Base-by-base conservation (phyloP, 2,888 invertebrate species). In the Perizoma affinitatum region DNA sequence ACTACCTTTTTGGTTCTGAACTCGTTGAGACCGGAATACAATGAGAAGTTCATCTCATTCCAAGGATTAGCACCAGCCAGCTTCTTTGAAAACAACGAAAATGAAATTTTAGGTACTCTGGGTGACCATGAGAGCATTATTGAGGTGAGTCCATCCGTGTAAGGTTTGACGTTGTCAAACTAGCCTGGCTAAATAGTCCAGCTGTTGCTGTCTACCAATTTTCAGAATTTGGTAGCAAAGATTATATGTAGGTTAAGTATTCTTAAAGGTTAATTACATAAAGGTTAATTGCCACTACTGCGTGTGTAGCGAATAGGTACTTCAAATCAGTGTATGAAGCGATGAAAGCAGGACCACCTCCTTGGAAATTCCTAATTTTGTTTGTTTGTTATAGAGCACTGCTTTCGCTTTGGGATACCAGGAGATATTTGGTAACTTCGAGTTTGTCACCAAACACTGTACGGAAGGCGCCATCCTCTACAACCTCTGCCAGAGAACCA, bases 31-130 rank as follows among this genome's bases (percentile, higher is more conserved):
- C 88, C 87, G 0, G 82, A 85, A 36, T 90, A 86, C 61, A 86
- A 83, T 63, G 72, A 78, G 4, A 86, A 82, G 66, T 73, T 87
- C 60, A 72, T 79, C 0, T 81, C 85, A 0, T 87, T 88, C 80
- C 87, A 90, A 69, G 90, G 83, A 0, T 66, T 90, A 41, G 88
- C 89, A 5, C 89, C 90, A 0, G 88, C 86, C 41, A 75, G 84
- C 0, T 87, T 71, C 71, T 80, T 87, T 51, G 67, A 67, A 0
- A 51, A 87, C 57, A 84, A 80, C 51, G 66, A 79, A 5, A 69
- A 78, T 10, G 6, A 65, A 0, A 9, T 75, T 41, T 79, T 78
- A 47, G 69, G 53, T 0, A 40, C 58, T 1, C 56, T 80, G 48
- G 78, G 84, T 0, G 73, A 72, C 0, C 70, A 61, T 9, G 83